phyloP scores from a whole-genome alignment of 2,113 vertebrate genomes.

The Heptranchias perlo region DNA sequence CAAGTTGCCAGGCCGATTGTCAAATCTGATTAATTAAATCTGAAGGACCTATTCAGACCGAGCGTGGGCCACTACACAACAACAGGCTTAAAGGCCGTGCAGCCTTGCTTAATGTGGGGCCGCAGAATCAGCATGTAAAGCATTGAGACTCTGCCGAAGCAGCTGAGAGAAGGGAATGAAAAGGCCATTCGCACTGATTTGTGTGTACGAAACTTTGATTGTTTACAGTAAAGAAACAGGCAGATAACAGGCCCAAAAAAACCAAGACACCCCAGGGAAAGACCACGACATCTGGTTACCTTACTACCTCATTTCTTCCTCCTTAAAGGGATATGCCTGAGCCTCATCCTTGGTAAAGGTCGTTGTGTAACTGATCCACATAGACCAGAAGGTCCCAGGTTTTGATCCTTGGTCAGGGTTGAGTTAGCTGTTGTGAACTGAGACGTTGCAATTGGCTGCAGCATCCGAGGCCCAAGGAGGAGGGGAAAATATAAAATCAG shows the following conservation, averaged over 20 bases:
- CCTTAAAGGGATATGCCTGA: not conserved
- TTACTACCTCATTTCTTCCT: not conserved
- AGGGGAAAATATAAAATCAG: not conserved
- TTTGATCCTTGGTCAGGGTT: not conserved
- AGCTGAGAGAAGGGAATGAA: not conserved
- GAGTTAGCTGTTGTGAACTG: not conserved
- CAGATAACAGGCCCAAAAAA: not conserved
- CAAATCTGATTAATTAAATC: slow-evolving; percentile 31
- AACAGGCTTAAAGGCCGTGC: not conserved
- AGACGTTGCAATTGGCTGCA: not conserved
- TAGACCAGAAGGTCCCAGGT: not conserved
- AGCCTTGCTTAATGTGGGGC: not conserved
- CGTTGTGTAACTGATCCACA: not conserved
- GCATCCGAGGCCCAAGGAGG: not conserved
- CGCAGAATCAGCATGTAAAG: not conserved
- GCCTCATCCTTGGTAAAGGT: not conserved
- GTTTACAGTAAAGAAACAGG: not conserved
- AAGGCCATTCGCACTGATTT: not conserved
- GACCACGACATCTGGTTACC: not conserved
- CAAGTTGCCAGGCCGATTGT: not conserved
- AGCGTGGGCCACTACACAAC: not conserved
- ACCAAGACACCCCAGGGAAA: not conserved
- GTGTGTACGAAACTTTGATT: not conserved
- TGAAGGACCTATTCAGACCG: not conserved
- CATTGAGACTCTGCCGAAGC: not conserved